These are phyloP conservation scores for Catocala nupta DNA, from an alignment of 2,888 invertebrate species.

Conservation along the genomic window DNA sequence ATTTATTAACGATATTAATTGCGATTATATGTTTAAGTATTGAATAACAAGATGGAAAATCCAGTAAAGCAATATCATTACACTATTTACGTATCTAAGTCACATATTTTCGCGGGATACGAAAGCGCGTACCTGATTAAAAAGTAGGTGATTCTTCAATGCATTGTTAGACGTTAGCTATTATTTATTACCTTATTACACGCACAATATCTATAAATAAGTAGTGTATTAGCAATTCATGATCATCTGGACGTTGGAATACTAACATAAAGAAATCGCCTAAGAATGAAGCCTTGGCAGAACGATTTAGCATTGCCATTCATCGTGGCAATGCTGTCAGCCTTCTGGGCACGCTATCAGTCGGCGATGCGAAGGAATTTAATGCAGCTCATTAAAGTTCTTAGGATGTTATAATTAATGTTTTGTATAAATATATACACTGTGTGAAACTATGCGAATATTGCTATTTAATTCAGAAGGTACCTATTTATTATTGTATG, in stretches of 20 bases:
- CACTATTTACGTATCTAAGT: not conserved
- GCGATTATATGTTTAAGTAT: not conserved
- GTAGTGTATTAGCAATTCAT: conserved; percentile 4
- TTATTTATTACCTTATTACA: conserved; percentile 8
- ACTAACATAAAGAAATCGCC: not conserved
- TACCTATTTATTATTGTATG: too few species aligned
- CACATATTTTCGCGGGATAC: conserved; percentile 7
- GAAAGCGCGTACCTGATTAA: conserved; percentile 17
- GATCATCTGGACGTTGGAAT: not conserved
- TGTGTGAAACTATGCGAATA: too few species aligned
- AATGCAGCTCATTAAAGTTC: too few species aligned
- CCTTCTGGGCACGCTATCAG: not conserved
- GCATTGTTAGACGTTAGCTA: conserved; percentile 4
- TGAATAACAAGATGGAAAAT: not conserved
- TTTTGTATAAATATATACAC: too few species aligned
- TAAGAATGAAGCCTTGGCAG: too few species aligned
- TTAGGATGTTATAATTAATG: not conserved
- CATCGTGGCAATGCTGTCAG: not conserved
- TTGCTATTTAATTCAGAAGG: too few species aligned
- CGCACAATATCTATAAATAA: not conserved
- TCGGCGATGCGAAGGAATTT: too few species aligned
- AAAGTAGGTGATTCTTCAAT: conserved; percentile 5
- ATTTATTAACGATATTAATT: too few species aligned
- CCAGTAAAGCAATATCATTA: not conserved
- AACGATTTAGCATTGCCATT: too few species aligned